A percentile compares a stretch with the other conserved stretches of the same genome.
Evolutionary conservation across 2,888 invertebrate species (phyloP).

Genomic region (Cyaniris semiargus): DNA sequence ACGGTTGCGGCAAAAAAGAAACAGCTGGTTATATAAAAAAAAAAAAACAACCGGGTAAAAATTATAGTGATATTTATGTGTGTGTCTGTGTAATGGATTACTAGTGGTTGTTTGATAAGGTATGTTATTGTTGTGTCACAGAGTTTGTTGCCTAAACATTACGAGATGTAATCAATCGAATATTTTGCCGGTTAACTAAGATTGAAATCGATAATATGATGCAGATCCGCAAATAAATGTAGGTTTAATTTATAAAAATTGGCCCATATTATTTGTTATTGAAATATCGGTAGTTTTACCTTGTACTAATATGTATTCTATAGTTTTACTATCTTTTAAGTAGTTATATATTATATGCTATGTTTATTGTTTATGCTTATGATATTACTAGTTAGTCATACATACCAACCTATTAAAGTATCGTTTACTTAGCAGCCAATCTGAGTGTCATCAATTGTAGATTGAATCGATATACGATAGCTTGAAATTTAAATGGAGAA

Average conservation of each 20-base stretch:
- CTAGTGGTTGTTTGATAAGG: background rate
- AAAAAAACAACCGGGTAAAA: background rate
- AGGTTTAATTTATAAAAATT: background rate
- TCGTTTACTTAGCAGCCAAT: background rate
- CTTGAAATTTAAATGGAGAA: no score
- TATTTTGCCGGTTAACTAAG: background rate
- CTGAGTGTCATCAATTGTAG: background rate
- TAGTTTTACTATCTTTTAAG: no score
- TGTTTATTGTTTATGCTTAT: background rate
- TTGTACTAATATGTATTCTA: no score
- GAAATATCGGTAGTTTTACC: background rate
- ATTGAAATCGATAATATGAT: background rate
- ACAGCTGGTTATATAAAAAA: background rate
- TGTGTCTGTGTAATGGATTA: background rate
- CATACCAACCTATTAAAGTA: background rate
- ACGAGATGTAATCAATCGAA: background rate
- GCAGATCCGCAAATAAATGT: constrained; percentile 33
- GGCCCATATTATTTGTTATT: background rate
- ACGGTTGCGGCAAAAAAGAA: background rate
- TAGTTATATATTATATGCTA: no score
- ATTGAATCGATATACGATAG: background rate
- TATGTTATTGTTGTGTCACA: background rate
- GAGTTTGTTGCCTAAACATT: background rate
- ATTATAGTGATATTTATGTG: background rate
- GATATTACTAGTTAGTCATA: background rate